Base-by-base conservation (phyloP, 2,888 invertebrate genomes). In the Brenthis hecate region DNA sequence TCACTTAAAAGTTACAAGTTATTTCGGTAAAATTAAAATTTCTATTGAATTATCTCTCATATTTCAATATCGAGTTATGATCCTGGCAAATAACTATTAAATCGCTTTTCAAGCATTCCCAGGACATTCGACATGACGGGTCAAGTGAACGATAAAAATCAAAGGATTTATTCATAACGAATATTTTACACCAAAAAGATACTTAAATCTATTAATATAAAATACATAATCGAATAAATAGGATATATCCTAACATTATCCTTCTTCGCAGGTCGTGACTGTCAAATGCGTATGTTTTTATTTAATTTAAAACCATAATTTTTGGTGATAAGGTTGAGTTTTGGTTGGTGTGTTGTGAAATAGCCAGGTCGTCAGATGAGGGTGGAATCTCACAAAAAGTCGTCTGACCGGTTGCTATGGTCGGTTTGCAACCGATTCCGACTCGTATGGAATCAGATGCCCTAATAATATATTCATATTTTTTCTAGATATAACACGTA, bases 301-400 rank as follows among this genome's bases (percentile, higher is more conserved):
- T 61, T 48, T 5, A 16, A 83, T 71, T 75, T 75, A 80, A 16
- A 65, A 70, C 76, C 77, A 56, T 84, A 74, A 55, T 2, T 8
- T 2, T 0, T 13, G 0, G 0, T 0, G 1, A 0, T 13, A 62
- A 55, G 32, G 11, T 23, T 70, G 73, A 74, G 58, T 70, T 79
- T 80, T 60, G n/a, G 32, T 65, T 72, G 77, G 56, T 74, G 23
- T 54, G 51, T n/a, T 6, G 19, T 76, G 78, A 77, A 78, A 79
- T 75, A 80, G 82, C 75, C 81, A 81, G 85, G 84, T 85, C 81
- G 82, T 74, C 77, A 80, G 79, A 80, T 81, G 88, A 88, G 91
- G 91, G 90, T 88, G 86, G 88, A 86, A 85, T 88, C 84, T 82
- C 74, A 87, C 86, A 90, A 91, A 91, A 91, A 91, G 89, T 78